Conservation (phyloP, 2,888 invertebrate genomes). For the Helleia helle region DNA sequence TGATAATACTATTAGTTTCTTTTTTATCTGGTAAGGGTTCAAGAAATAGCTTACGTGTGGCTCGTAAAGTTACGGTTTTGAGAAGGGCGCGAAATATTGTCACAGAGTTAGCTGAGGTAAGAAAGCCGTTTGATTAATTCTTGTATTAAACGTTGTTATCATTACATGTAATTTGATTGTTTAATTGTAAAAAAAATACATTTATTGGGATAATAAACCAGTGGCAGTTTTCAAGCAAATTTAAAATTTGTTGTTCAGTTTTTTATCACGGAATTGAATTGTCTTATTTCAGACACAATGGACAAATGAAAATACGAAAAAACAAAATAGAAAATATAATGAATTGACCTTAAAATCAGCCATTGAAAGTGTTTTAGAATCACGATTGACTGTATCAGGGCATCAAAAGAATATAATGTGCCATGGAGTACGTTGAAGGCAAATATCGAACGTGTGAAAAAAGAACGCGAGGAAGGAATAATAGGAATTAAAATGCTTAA, state of each 20-base stretch:
- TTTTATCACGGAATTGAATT: background rate
- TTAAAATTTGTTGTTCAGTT: background rate
- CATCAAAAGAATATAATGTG: conserved; percentile 3
- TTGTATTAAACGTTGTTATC: background rate
- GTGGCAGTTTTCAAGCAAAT: background rate
- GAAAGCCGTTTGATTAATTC: background rate
- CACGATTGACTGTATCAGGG: background rate
- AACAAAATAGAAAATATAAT: conserved; percentile 1
- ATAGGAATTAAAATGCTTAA: background rate
- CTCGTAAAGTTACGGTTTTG: background rate
- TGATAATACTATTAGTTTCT: too few relatives aligned
- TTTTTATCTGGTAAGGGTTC: too few relatives aligned
- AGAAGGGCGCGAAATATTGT: background rate
- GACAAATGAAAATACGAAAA: background rate
- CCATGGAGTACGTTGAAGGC: too few relatives aligned
- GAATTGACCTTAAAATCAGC: background rate
- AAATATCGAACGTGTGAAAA: too few relatives aligned
- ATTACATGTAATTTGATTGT: background rate
- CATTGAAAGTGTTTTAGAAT: background rate
- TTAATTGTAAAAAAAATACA: background rate
- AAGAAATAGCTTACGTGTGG: background rate
- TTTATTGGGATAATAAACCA: background rate
- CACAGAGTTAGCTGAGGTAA: background rate
- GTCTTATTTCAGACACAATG: too few relatives aligned
- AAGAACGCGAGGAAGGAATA: too few relatives aligned